Evolutionary conservation across 1,140 invertebrate genomes (phyloP), one percentile per base, ranked within the genome.

Genomic region (Drosophila chauvacae): DNA sequence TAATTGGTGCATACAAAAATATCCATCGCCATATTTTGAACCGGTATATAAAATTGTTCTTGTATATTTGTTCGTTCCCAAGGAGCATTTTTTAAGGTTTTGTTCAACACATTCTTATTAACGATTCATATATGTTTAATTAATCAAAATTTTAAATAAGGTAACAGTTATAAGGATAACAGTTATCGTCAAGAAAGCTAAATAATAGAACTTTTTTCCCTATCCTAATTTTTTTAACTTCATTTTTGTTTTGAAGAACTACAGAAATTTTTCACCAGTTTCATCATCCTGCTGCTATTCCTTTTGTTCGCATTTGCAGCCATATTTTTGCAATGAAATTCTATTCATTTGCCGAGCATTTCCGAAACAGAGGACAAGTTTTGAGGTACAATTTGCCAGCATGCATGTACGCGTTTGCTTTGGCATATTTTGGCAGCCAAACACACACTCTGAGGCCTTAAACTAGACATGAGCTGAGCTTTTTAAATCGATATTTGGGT

Each of bases 401-500:
- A 42, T 42, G n/a, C 16, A 42, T 42, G 18, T 33, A 28, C 42
- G 16, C 63, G 60, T 44, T 50, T 37, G 47, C 37, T 70, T 77
- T 51, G n/a, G 41, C 41, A 80, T 68, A 53, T 69, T 62, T 63
- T 60, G 64, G 30, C 62, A 65, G 56, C 62, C 57, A 28, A 37
- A 45, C 62, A 55, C 62, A 55, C 58, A 70, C 61, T 47, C 68
- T 58, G 37, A 72, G 57, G 69, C 58, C 59, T 77, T 77, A 44
- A 72, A 72, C 80, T 72, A 71, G 71, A 77, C 62, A 81, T 77
- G 37, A 64, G 73, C 58, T 77, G 37, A 64, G 73, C 58, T 56
- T 44, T 70, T 53, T 42, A 78, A 79, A 78, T 80, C 77, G 56
- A 81, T 75, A 79, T 55, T 57, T 41, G 16, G 35, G 50, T 45